Evolutionary conservation across 2,888 invertebrate species (phyloP).

Genomic region (Mystacides longicornis): DNA sequence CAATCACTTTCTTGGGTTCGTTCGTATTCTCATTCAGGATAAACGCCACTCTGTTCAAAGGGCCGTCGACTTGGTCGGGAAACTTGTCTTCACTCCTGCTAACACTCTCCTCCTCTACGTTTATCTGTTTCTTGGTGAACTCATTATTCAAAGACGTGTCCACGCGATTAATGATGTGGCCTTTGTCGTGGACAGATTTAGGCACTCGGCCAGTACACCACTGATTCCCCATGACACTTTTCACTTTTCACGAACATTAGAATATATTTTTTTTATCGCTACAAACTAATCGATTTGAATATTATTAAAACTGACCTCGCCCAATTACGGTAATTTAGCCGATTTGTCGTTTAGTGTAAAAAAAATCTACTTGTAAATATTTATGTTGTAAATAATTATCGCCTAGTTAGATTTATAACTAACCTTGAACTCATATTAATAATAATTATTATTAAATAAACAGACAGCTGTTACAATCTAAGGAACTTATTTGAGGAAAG

Average conservation of each 20-base stretch:
- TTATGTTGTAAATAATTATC: no score
- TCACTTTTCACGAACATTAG: conserved; percentile 16
- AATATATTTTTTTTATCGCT: no score
- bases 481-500: no score
- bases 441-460: no score
- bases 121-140: not conserved
- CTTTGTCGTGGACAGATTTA: conserved; percentile 6
- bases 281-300: no score
- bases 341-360: no score
- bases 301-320: no score
- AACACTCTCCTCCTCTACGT: not conserved
- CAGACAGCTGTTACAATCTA: no score
- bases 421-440: no score
- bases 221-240: conserved; percentile 23
- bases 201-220: conserved; percentile 23
- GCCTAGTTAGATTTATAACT: no score
- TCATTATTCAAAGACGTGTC: not conserved
- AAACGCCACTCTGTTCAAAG: not conserved
- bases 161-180: not conserved
- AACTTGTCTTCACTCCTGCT: not conserved
- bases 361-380: no score
- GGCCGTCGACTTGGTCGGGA: not conserved
- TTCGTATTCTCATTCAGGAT: not conserved
- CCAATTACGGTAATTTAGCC: no score
- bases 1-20: conserved; percentile 8